phyloP scores from a whole-genome alignment of 1,140 invertebrate genomes.

The Paralvinella palmiformis region DNA sequence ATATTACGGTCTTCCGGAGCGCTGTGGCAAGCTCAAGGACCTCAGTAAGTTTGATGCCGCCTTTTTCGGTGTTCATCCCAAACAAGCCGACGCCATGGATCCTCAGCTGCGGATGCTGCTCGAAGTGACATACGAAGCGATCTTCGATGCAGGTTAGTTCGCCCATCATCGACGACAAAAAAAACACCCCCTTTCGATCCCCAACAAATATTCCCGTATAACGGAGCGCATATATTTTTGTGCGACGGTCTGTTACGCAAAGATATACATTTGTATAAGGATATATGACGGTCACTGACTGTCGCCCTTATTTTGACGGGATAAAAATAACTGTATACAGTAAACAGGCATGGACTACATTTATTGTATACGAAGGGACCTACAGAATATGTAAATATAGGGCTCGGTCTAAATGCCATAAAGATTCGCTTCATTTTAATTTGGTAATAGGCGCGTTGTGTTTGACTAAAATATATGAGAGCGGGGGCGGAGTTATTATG shows the following conservation, averaged over 20 bases:
- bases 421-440: no score
- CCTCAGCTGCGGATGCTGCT: conserved; percentile 84
- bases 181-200: neutral
- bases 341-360: no score
- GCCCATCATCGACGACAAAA: neutral
- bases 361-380: no score
- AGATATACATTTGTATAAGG: no score
- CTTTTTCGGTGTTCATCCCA: conserved; percentile 88
- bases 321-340: no score
- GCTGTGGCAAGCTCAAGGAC: conserved; percentile 85
- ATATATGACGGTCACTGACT: no score
- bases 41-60: conserved; percentile 78
- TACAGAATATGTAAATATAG: no score
- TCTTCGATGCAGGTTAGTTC: conserved; percentile 77
- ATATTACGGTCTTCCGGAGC: conserved; percentile 60
- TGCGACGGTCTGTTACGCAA: conserved; percentile 78
- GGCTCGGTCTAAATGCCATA: no score
- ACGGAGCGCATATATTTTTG: conserved; percentile 85
- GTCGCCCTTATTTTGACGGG: no score
- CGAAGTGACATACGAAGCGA: conserved; percentile 88
- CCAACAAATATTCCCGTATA: neutral
- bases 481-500: neutral
- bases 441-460: no score
- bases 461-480: neutral
- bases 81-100: conserved; percentile 92